A percentile compares a stretch with the other conserved stretches of the same genome.
Evolutionary conservation across 2,888 invertebrate genomes (phyloP).

Genomic region (Mechanitis mazaeus): DNA sequence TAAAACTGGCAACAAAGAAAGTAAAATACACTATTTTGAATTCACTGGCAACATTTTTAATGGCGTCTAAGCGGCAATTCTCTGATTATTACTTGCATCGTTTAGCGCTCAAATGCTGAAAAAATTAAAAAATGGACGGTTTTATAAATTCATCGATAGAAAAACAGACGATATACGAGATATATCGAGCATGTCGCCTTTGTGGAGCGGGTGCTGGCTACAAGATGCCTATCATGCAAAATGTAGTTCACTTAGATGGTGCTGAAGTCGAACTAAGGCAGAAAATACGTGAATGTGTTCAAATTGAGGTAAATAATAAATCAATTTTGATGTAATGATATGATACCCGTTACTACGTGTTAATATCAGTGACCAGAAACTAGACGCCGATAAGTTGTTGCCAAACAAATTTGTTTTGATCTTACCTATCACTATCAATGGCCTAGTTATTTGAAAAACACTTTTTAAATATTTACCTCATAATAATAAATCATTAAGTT

Average conservation of each 20-base stretch:
- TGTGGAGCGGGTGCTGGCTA: conserved; percentile 71
- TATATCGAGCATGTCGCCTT: conserved; percentile 67
- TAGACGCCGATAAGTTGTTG: conserved; percentile 3
- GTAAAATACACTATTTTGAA: background rate
- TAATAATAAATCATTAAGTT: too few relatives aligned
- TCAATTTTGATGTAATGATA: background rate
- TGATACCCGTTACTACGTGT: background rate
- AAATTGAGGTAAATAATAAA: conserved; percentile 56
- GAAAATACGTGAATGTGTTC: conserved; percentile 67
- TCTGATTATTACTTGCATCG: conserved; percentile 10
- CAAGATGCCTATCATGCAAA: conserved; percentile 72
- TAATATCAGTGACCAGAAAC: background rate
- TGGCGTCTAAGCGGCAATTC: conserved; percentile 30
- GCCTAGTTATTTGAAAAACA: too few relatives aligned
- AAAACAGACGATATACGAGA: conserved; percentile 61
- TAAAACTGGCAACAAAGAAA: background rate
- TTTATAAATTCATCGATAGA: conserved; percentile 46
- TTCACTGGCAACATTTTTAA: conserved; percentile 11
- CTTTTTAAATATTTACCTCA: too few relatives aligned
- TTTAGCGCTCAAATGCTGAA: conserved; percentile 1
- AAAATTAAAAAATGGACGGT: conserved; percentile 47
- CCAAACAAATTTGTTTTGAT: conserved; percentile 5
- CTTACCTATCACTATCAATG: background rate
- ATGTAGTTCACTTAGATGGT: conserved; percentile 48
- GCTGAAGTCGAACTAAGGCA: conserved; percentile 53